Evolutionary conservation across 2,113 vertebrate genomes (phyloP), one percentile per base, ranked within the genome.

Genomic region (Ia io): DNA sequence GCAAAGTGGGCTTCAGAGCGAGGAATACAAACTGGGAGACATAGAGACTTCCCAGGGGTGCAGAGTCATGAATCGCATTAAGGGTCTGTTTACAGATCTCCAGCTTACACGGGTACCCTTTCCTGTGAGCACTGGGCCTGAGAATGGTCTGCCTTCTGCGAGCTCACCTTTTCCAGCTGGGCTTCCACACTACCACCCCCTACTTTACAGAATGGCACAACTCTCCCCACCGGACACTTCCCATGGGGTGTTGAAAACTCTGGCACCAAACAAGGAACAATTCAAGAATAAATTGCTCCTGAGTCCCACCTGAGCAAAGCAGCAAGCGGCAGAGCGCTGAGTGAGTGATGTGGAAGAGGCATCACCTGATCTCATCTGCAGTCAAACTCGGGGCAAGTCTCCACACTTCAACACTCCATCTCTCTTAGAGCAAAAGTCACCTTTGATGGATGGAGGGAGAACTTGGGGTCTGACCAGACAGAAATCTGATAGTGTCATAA

Each of bases 331-430:
- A 32, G 73, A 44, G 70, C n/a, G 61, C 49, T 49, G 10, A 40
- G 74, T 20, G 8, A 90, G n/a, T 22, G 42, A 9, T 11, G 14
- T 47, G 11, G 10, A 47, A 22, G 40, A 2, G 5, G 37, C 51
- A 51, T 30, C 1, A 25, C 53, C 22, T 59, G 18, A 40, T 51
- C 37, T 82, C n/a, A 35, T 14, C 78, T 2, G 0, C 35, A 91
- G 53, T 11, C 56, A 49, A 49, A 76, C 20, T 65, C 63, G 23
- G 25, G 44, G 9, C 14, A 4, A n/a, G 16, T 9, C 22, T 44
- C 61, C 53, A 30, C 2, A 4, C n/a, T 25, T 20, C 49, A 9
- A 13, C 1, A 1, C 14, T 6, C 17, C 42, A 4, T 9, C 14
- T 17, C 32, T 82, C 42, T 44, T 22, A 40, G 20, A 47, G 74